These are phyloP conservation scores for Etheostoma cragini DNA, from an alignment of 2,113 vertebrate genomes.

Conservation along the genomic window DNA sequence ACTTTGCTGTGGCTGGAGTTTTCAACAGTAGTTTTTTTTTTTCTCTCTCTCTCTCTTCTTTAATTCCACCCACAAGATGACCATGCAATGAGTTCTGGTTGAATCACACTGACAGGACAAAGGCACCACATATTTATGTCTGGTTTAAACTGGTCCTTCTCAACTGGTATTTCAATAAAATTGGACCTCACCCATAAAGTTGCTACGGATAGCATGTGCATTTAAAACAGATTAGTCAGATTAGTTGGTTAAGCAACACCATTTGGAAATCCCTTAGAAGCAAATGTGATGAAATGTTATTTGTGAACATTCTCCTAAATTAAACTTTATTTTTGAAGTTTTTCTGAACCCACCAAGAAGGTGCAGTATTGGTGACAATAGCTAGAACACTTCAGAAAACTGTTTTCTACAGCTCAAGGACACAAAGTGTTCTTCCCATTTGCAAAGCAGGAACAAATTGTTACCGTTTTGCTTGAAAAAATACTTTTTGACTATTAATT, in stretches of 20 bases:
- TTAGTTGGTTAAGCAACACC: constrained; percentile 17
- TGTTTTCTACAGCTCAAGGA: neutral
- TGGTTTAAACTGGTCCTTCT: constrained; percentile 47
- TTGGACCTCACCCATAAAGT: constrained; percentile 26
- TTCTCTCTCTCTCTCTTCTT: neutral
- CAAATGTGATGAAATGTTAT: neutral
- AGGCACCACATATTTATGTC: constrained; percentile 42
- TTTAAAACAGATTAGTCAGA: constrained; percentile 10
- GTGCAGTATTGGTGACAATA: neutral
- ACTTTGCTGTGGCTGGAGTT: constrained; percentile 52
- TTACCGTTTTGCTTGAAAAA: neutral
- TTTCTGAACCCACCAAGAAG: neutral
- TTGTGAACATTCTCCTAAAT: neutral
- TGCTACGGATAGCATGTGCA: neutral
- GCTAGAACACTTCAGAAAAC: neutral
- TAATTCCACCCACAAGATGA: constrained; percentile 57
- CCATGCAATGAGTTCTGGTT: constrained; percentile 45
- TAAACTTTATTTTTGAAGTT: neutral
- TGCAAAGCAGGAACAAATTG: neutral
- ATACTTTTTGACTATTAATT: neutral
- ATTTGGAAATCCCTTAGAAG: neutral
- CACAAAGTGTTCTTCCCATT: neutral
- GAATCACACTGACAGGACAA: constrained; percentile 53
- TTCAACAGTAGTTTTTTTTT: constrained; percentile 29
- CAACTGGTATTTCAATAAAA: constrained; percentile 31